phyloP scores from a whole-genome alignment of 2,888 invertebrate species.

The Drosophila setosimentum region DNA sequence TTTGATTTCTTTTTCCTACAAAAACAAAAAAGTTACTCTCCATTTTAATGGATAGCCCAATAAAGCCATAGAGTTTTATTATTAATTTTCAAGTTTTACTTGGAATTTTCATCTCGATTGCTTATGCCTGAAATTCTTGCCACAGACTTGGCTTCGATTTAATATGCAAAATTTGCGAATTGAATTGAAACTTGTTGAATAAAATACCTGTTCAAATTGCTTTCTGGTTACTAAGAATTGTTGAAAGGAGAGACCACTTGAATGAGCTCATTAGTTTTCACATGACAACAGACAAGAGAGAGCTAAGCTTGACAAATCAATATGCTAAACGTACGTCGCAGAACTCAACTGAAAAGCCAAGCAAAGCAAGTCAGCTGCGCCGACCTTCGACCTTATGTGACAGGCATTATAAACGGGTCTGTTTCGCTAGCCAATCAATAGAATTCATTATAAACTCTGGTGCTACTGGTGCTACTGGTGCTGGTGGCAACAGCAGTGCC shows the following conservation, averaged over 20 bases:
- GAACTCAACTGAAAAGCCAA: not conserved
- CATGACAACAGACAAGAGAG: too few species aligned
- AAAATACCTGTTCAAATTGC: not conserved
- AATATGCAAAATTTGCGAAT: not conserved
- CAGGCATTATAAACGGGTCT: constrained; percentile 35
- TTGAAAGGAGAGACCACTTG: not conserved
- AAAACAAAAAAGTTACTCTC: not conserved
- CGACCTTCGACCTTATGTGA: constrained; percentile 42
- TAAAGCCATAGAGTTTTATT: not conserved
- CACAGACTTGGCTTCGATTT: not conserved
- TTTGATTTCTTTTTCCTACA: not conserved
- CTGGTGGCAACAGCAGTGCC: constrained; percentile 49
- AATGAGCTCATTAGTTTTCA: not conserved
- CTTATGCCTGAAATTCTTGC: not conserved
- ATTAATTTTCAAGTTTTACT: not conserved
- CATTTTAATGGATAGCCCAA: not conserved
- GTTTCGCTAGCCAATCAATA: constrained; percentile 58
- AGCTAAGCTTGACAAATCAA: not conserved
- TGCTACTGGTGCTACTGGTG: constrained; percentile 22
- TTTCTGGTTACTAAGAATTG: not conserved
- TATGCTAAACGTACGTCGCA: not conserved
- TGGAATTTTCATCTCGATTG: not conserved
- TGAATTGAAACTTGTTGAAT: not conserved
- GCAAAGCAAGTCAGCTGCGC: not conserved
- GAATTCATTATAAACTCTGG: constrained; percentile 67